These are phyloP conservation scores for Pyrochroa serraticornis DNA, from an alignment of 2,888 invertebrate genomes.

Conservation along the genomic window DNA sequence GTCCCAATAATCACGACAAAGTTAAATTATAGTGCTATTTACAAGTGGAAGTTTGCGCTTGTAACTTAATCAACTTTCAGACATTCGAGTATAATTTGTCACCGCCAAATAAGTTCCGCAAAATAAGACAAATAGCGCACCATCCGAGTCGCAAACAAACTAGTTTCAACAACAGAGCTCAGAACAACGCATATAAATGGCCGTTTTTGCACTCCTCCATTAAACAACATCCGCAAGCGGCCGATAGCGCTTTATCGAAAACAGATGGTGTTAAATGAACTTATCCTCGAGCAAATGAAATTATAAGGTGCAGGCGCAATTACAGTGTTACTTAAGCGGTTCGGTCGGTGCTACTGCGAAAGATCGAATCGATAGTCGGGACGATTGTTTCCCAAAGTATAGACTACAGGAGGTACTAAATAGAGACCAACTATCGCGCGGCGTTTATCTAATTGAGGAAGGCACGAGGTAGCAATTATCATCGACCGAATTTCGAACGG, in stretches of 20 bases:
- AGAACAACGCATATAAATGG: slow-evolving; percentile 6
- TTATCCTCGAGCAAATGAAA: slow-evolving; percentile 51
- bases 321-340: slow-evolving; percentile 48
- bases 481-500: background rate
- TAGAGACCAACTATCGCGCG: slow-evolving; percentile 23
- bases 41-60: slow-evolving; percentile 5
- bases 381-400: slow-evolving; percentile 48
- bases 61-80: slow-evolving; percentile 23
- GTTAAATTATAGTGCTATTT: slow-evolving; percentile 19
- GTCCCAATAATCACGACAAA: slow-evolving; percentile 2
- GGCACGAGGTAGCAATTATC: slow-evolving; percentile 22
- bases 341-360: slow-evolving; percentile 48
- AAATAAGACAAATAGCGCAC: slow-evolving; percentile 4
- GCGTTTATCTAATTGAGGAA: slow-evolving; percentile 41
- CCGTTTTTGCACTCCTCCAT: slow-evolving; percentile 14
- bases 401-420: slow-evolving; percentile 28
- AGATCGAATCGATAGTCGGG: slow-evolving; percentile 42
- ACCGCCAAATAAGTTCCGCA: slow-evolving; percentile 11
- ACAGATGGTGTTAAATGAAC: slow-evolving; percentile 52
- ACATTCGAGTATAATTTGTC: slow-evolving; percentile 15
- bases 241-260: slow-evolving; percentile 35
- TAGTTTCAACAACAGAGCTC: background rate
- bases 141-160: background rate
- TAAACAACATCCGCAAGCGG: slow-evolving; percentile 22
- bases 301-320: slow-evolving; percentile 52